phyloP scores from a whole-genome alignment of 2,113 vertebrate species.

The Scomber colias region DNA sequence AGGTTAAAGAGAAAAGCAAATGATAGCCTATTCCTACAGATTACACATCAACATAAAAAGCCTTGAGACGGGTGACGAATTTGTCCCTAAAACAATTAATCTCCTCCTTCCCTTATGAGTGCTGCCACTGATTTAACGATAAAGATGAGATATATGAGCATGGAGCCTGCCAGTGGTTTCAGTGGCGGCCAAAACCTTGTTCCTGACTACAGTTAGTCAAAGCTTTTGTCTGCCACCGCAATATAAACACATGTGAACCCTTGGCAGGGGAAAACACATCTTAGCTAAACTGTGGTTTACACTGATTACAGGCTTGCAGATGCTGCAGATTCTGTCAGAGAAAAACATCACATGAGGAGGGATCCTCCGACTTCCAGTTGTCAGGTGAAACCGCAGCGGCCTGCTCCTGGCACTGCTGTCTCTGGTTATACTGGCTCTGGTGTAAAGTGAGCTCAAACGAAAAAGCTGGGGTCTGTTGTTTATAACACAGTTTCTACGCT shows the following conservation, averaged over 20 bases:
- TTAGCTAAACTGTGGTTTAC: conserved; percentile 73
- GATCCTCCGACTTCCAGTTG: conserved; percentile 65
- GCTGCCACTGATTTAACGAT: conserved; percentile 90
- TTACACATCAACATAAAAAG: conserved; percentile 85
- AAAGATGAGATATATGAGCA: conserved; percentile 92
- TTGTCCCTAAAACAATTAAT: conserved; percentile 90
- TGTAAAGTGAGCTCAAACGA: conserved; percentile 53
- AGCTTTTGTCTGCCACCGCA: conserved; percentile 73
- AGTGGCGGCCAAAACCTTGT: conserved; percentile 87
- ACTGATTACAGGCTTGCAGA: conserved; percentile 80
- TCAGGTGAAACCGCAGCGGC: conserved; percentile 73
- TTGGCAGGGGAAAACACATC: conserved; percentile 85
- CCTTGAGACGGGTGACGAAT: conserved; percentile 81
- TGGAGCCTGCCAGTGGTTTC: conserved; percentile 85
- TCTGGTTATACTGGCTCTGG: conserved; percentile 41
- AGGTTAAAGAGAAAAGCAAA: conserved; percentile 67
- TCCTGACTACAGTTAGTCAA: conserved; percentile 82
- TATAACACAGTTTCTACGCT: conserved; percentile 51
- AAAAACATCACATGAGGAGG: conserved; percentile 69
- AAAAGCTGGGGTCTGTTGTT: conserved; percentile 47
- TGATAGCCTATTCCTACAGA: conserved; percentile 78
- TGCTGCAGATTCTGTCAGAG: conserved; percentile 71
- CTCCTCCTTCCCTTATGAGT: conserved; percentile 85
- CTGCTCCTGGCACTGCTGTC: conserved; percentile 48
- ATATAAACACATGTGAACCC: conserved; percentile 78